These are phyloP conservation scores for Brachyalestes nurse DNA, from an alignment of 2,797 vertebrate species.

Conservation along the genomic window DNA sequence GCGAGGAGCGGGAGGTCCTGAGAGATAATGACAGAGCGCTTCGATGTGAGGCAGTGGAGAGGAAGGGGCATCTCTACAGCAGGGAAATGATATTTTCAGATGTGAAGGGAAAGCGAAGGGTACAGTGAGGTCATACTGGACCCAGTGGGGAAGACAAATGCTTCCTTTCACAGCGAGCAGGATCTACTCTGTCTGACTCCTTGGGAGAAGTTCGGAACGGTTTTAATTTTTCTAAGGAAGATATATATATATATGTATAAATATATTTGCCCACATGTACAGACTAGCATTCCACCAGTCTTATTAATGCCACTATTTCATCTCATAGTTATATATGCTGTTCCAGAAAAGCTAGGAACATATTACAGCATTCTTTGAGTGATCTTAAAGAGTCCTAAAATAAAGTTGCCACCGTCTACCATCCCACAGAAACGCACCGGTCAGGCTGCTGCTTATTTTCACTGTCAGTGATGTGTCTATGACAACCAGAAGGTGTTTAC, in stretches of 20 bases:
- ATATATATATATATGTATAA: background rate
- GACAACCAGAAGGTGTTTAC: too few relatives aligned
- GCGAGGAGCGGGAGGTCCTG: constrained; percentile 22
- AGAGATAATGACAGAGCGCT: constrained; percentile 26
- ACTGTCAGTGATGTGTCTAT: too few relatives aligned
- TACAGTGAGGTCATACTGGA: constrained; percentile 41
- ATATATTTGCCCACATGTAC: too few relatives aligned
- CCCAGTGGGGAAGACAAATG: constrained; percentile 32
- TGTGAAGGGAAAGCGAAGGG: constrained; percentile 22
- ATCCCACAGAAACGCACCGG: too few relatives aligned
- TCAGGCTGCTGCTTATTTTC: too few relatives aligned
- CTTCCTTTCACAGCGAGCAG: constrained; percentile 40
- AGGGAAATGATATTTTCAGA: constrained; percentile 41
- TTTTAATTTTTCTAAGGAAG: background rate
- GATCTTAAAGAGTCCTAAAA: too few relatives aligned
- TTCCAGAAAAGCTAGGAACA: too few relatives aligned
- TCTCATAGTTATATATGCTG: too few relatives aligned
- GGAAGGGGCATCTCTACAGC: constrained; percentile 40
- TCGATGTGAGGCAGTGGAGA: constrained; percentile 27
- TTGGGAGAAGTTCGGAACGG: background rate
- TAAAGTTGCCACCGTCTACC: too few relatives aligned
- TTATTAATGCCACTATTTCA: too few relatives aligned
- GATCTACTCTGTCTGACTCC: constrained; percentile 9
- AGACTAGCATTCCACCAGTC: too few relatives aligned
- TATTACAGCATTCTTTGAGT: too few relatives aligned